A percentile compares a stretch with the other conserved stretches of the same genome.
phyloP scores from a whole-genome alignment of 2,113 vertebrate genomes.

The Ramphastos sulfuratus region DNA sequence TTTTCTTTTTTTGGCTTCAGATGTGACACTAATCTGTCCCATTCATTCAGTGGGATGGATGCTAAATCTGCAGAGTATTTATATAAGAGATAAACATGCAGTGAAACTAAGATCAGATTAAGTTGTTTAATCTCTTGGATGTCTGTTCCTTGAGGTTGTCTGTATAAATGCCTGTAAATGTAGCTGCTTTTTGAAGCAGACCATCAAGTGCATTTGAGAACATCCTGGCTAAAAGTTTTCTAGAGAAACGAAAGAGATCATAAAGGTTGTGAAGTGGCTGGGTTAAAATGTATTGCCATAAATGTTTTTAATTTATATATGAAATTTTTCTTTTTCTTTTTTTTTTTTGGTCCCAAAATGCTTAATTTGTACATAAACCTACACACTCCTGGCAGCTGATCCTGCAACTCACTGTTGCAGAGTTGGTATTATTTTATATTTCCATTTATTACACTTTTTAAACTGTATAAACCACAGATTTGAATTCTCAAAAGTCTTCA shows the following conservation, averaged over 20 bases:
- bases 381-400: slow-evolving; percentile 54
- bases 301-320: slow-evolving; percentile 48
- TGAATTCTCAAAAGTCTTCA: slow-evolving; percentile 60
- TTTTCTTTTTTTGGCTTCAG: neutral
- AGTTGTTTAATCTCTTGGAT: slow-evolving; percentile 39
- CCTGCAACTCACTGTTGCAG: slow-evolving; percentile 66
- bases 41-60: neutral
- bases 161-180: slow-evolving; percentile 25
- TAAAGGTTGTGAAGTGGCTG: neutral
- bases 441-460: slow-evolving; percentile 67
- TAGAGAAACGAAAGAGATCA: neutral
- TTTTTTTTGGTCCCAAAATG: slow-evolving; percentile 23
- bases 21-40: slow-evolving; percentile 1
- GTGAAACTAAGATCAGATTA: no score
- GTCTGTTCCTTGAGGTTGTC: slow-evolving; percentile 9
- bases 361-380: slow-evolving; percentile 55
- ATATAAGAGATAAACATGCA: neutral
- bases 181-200: slow-evolving; percentile 46
- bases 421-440: slow-evolving; percentile 67
- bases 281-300: slow-evolving; percentile 40
- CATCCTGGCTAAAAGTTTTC: slow-evolving; percentile 12
- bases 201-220: slow-evolving; percentile 41
- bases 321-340: neutral
- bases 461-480: slow-evolving; percentile 65
- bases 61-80: slow-evolving; percentile 42